Evolutionary conservation across 2,888 invertebrate genomes (phyloP).

Genomic region (Epiblema foenella): DNA sequence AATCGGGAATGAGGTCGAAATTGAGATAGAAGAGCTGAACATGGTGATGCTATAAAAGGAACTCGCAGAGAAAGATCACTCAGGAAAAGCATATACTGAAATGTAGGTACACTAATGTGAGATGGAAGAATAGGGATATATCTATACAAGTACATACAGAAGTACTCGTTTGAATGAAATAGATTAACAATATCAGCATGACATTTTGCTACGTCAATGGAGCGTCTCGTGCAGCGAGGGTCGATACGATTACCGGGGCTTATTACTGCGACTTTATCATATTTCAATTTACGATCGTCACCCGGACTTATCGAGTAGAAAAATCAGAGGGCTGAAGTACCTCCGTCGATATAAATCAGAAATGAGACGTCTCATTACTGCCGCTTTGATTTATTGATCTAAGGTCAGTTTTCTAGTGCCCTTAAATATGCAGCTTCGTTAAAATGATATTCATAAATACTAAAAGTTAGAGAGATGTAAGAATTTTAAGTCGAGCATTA

Average conservation of each 20-base stretch:
- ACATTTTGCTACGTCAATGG: constrained; percentile 59
- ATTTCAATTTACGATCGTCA: constrained; percentile 85
- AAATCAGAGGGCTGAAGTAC: constrained; percentile 72
- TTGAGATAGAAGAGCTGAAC: constrained; percentile 83
- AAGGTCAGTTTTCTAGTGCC: constrained; percentile 32
- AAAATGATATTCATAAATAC: constrained; percentile 65
- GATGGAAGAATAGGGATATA: not conserved
- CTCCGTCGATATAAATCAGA: constrained; percentile 75
- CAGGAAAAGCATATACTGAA: constrained; percentile 47
- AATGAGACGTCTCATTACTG: constrained; percentile 79
- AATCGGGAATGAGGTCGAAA: constrained; percentile 81
- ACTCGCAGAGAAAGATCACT: constrained; percentile 51
- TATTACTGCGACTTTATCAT: constrained; percentile 83
- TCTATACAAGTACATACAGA: constrained; percentile 11
- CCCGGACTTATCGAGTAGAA: constrained; percentile 81
- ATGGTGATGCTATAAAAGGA: constrained; percentile 64
- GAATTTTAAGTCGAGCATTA: constrained; percentile 80
- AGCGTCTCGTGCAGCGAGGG: constrained; percentile 63
- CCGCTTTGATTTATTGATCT: constrained; percentile 61
- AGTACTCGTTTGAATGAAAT: constrained; percentile 18
- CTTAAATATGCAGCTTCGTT: constrained; percentile 40
- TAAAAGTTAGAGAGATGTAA: constrained; percentile 71
- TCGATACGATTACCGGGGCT: constrained; percentile 74
- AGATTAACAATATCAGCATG: constrained; percentile 49
- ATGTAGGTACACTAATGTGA: not conserved